These are phyloP conservation scores for Plebejus argus DNA, from an alignment of 2,888 invertebrate genomes.

Conservation along the genomic window DNA sequence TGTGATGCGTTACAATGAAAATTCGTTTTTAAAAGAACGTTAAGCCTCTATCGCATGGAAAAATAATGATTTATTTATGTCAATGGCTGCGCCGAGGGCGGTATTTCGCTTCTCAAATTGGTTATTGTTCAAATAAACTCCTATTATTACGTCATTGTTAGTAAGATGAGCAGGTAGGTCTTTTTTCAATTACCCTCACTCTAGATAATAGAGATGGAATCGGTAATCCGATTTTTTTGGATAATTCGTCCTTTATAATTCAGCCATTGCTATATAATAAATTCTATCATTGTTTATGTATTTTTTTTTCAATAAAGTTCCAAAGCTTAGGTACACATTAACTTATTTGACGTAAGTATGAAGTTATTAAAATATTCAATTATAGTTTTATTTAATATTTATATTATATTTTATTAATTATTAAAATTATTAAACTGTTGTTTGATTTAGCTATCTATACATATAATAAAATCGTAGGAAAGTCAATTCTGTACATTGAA, in stretches of 20 bases:
- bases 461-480: no score
- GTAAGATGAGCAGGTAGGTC: slow-evolving; percentile 67
- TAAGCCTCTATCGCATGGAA: slow-evolving; percentile 54
- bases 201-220: slow-evolving; percentile 63
- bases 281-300: neutral
- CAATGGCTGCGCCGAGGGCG: slow-evolving; percentile 68
- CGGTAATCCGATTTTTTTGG: slow-evolving; percentile 60
- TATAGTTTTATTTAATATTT: no score
- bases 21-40: slow-evolving; percentile 59
- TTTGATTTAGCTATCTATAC: neutral
- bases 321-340: no score
- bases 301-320: neutral
- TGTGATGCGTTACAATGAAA: slow-evolving; percentile 76
- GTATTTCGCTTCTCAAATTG: slow-evolving; percentile 74
- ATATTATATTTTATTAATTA: no score
- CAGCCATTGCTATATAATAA: neutral
- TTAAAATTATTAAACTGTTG: no score
- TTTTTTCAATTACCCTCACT: slow-evolving; percentile 63
- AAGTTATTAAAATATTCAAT: no score
- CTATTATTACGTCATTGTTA: slow-evolving; percentile 76
- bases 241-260: slow-evolving; percentile 12
- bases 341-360: no score
- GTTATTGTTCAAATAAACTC: slow-evolving; percentile 77
- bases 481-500: no score
- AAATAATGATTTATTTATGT: slow-evolving; percentile 80